Base-by-base conservation (phyloP, 2,113 vertebrate species). In the Pelmatolapia mariae region DNA sequence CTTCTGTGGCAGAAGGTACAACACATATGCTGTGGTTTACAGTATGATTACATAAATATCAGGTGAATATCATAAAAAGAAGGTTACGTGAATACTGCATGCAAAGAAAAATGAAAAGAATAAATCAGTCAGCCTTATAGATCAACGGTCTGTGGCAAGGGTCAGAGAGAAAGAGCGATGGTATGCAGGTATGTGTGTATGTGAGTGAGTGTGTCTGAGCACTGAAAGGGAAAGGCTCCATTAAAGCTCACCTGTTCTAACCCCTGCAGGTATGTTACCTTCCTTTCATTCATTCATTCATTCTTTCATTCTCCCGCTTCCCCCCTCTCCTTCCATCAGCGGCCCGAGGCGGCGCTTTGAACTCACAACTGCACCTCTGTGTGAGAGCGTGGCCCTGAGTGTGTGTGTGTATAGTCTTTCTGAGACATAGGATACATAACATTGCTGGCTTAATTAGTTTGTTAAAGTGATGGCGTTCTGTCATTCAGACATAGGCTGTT, bases 181-280 rank as follows among this genome's bases (percentile, higher is more conserved):
- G 89, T 59, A 57, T 89, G 54, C 80, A 82, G 80, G 84, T 83
- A 12, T 86, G 85, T 84, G 80, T 85, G 86, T 87, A 8, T 78
- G 83, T 87, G 78, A 54, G 81, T 33, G 71, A 54, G 78, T 81
- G 80, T 40, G 52, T 81, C 22, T 57, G 83, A 56, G 53, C 83
- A 84, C 89, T 91, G 94, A 95, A 95, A 95, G 95, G 95, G 95
- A 95, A 95, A 95, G 95, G 92, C 87, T 95, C 94, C 91, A 95
- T 95, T 95, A 94, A 93, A 94, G 92, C 93, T 95, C 94, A 95
- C 95, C 95, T 95, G 94, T 93, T 88, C 89, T 94, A 93, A 95
- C 93, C 95, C 95, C 93, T 92, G 90, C 91, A 95, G 95, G 95
- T 95, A 95, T 92, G 91, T 90, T 91, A 84, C 91, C 92, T 88